These are phyloP conservation scores for Heliconius melpomene DNA, from an alignment of 1,140 invertebrate genomes.

Conservation along the genomic window DNA sequence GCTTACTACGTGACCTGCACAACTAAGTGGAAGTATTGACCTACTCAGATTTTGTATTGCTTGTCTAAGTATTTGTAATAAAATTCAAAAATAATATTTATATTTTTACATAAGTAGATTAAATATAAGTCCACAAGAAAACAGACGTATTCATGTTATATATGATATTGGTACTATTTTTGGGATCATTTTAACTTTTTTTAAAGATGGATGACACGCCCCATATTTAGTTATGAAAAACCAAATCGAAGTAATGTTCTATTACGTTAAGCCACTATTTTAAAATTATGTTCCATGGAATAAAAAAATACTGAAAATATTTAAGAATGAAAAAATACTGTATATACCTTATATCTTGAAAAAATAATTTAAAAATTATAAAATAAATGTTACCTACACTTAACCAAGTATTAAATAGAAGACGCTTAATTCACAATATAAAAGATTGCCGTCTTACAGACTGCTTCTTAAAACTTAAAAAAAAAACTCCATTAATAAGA, in stretches of 20 bases:
- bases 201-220: background rate
- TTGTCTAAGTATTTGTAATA: background rate
- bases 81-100: background rate
- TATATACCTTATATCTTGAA: background rate
- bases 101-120: too few species aligned
- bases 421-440: background rate
- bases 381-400: too few species aligned
- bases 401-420: background rate
- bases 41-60: background rate
- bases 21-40: slow-evolving; percentile 8
- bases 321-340: background rate
- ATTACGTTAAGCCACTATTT: background rate
- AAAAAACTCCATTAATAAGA: background rate
- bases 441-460: background rate
- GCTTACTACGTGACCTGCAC: background rate
- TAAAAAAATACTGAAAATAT: background rate
- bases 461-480: background rate
- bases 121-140: too few species aligned
- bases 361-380: too few species aligned
- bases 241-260: background rate
- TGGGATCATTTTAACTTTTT: background rate
- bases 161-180: background rate
- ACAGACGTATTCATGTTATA: background rate
- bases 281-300: background rate
- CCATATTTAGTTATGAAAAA: background rate